phyloP scores from a whole-genome alignment of 1,140 invertebrate species.

The Drosophila punjabiensis region DNA sequence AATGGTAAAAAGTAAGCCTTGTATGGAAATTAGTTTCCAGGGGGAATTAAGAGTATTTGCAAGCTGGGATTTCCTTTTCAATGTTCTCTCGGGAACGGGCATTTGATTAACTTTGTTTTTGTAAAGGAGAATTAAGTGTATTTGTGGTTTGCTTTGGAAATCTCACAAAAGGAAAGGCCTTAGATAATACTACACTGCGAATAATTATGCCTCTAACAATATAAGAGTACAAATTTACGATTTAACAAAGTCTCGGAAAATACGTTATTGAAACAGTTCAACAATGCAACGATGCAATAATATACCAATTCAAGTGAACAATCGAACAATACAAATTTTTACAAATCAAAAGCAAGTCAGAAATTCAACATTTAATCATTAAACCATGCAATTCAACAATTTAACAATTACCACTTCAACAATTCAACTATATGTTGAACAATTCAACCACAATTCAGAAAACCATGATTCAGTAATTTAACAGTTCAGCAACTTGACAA shows the following conservation, averaged over 20 bases:
- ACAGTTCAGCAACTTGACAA: too few relatives aligned
- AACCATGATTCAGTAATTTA: too few relatives aligned
- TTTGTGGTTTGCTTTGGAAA: not conserved
- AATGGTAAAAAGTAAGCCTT: conserved; percentile 16
- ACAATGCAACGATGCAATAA: too few relatives aligned
- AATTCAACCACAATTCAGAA: too few relatives aligned
- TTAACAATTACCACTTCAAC: too few relatives aligned
- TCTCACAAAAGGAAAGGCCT: not conserved
- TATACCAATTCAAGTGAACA: too few relatives aligned
- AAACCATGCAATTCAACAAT: too few relatives aligned
- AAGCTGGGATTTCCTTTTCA: not conserved
- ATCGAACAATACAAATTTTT: too few relatives aligned
- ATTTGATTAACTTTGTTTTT: conserved; percentile 4
- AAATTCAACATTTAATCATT: not conserved
- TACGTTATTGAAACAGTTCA: not conserved
- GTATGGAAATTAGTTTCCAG: conserved; percentile 6
- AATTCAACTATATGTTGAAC: too few relatives aligned
- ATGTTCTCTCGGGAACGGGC: not conserved
- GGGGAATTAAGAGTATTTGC: not conserved
- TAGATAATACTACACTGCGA: not conserved
- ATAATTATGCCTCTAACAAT: too few relatives aligned
- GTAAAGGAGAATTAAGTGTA: not conserved
- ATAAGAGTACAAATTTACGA: not conserved
- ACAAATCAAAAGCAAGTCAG: too few relatives aligned
- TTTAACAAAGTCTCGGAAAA: too few relatives aligned